Base-by-base conservation (phyloP, 2,797 vertebrate species). In the Hypotaenidia okinawae region DNA sequence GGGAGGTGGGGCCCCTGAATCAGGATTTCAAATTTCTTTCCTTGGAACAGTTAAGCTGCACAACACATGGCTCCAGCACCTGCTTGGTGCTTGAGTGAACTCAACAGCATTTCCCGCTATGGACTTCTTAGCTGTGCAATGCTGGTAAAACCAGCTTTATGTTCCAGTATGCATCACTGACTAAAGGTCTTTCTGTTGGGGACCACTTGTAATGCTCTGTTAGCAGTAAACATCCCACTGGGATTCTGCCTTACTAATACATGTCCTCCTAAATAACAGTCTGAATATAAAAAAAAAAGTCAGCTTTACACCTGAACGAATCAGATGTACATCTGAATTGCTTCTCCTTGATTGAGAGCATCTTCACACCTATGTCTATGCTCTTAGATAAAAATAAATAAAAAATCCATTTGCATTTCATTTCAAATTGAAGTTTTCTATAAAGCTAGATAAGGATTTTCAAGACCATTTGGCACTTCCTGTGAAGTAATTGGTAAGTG, bases 401-500 rank as follows among this genome's bases (percentile, higher is more conserved):
- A 84, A 82, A 87, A 87, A 73, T 21, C 52, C 21, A 87, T 18
- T 19, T 75, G 57, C 35, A 27, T 64, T 93, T 95, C 0, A 70
- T 77, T 94, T 77, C 37, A 89, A 77, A 91, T 24, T 41, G n/a
- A 89, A 95, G 33, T 45, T 5, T 81, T 58, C 58, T 54, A 66
- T 15, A 66, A 87, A 80, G n/a, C 43, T 57, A 67, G 72, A 84
- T 30, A 86, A 37, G 17, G 68, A 95, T 82, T 87, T 93, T 89
- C 25, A 83, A 78, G 37, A 89, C 15, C 21, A 35, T 77, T 92
- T 91, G 76, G 32, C 61, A 86, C 66, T 16, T 87, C 43, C 73
- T 61, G 32, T 72, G 58, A 91, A 95, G 49, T 75, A 85, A 78
- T 16, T 72, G 62, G 61, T 63, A 87, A 45, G 18, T 45, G 16